phyloP scores from a whole-genome alignment of 1,140 invertebrate genomes.

The Zaprionus inermis region DNA sequence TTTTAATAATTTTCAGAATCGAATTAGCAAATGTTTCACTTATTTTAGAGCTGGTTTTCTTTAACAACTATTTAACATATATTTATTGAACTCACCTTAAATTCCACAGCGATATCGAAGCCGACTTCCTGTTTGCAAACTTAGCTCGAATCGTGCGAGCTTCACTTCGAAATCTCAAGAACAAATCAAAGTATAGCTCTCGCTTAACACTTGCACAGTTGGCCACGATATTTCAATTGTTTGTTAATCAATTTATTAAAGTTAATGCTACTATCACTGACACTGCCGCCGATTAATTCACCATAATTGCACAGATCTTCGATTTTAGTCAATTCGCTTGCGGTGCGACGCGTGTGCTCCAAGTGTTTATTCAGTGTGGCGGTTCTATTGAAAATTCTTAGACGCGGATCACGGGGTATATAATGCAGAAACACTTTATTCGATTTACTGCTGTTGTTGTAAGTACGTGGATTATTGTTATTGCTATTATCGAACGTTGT shows the following conservation, averaged over 20 bases:
- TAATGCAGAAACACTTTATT: slow-evolving; percentile 83
- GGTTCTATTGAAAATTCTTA: slow-evolving; percentile 75
- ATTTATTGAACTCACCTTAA: slow-evolving; percentile 10
- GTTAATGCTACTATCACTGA: slow-evolving; percentile 18
- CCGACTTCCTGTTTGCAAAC: not conserved
- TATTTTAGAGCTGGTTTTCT: not conserved
- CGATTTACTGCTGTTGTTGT: slow-evolving; percentile 82
- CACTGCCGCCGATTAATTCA: slow-evolving; percentile 78
- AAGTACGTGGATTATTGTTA: slow-evolving; percentile 80
- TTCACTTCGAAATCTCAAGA: not conserved
- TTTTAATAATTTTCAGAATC: too few relatives aligned
- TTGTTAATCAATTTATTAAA: slow-evolving; percentile 10
- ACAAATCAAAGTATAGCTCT: not conserved
- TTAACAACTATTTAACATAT: not conserved
- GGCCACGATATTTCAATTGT: slow-evolving; percentile 41
- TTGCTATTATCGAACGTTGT: slow-evolving; percentile 57
- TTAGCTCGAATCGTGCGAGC: not conserved
- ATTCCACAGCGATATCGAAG: not conserved
- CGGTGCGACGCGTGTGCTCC: slow-evolving; percentile 40
- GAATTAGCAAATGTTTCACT: too few relatives aligned
- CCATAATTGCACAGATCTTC: slow-evolving; percentile 83
- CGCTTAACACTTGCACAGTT: slow-evolving; percentile 31
- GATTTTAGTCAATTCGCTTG: slow-evolving; percentile 77
- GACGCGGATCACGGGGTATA: slow-evolving; percentile 80
- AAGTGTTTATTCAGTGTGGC: slow-evolving; percentile 79